Conservation (phyloP, 2,797 vertebrate species). For the Vultur gryphus region DNA sequence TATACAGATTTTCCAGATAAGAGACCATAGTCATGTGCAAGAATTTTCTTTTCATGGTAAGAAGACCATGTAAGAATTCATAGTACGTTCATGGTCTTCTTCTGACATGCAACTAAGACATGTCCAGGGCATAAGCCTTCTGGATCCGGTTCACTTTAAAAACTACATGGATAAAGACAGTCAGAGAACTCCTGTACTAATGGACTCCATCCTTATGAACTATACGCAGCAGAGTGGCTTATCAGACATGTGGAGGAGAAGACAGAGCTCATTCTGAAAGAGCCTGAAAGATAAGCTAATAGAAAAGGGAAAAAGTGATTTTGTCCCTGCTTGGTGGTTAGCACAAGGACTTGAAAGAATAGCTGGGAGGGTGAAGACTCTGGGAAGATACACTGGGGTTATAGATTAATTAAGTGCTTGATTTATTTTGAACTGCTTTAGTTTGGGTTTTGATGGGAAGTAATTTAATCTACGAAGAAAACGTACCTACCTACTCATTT, state of each 20-base stretch:
- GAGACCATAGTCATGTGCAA: accelerated
- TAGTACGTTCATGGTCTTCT: accelerated
- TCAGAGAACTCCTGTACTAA: not conserved
- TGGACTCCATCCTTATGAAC: not conserved
- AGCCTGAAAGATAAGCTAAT: not conserved
- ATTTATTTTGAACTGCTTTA: not conserved
- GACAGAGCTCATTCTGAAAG: not conserved
- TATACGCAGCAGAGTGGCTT: accelerated
- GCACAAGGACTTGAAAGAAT: not conserved
- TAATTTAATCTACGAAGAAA: not conserved
- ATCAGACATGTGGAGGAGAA: not conserved
- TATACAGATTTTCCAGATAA: not conserved
- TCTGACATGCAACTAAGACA: not conserved
- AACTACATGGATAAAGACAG: not conserved
- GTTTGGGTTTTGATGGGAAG: not conserved
- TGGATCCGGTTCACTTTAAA: not conserved
- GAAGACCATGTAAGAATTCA: not conserved
- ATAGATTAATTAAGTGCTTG: not conserved
- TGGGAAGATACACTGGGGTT: accelerated
- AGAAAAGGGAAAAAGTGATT: not conserved
- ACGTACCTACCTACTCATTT: accelerated
- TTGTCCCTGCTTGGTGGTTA: not conserved
- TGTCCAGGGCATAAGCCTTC: accelerated
- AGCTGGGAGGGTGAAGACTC: not conserved
- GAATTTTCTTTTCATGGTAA: not conserved